A percentile compares a stretch with the other conserved stretches of the same genome.
Evolutionary conservation across 2,797 vertebrate genomes (phyloP).

Genomic region (Lindbergichthys nudifrons): DNA sequence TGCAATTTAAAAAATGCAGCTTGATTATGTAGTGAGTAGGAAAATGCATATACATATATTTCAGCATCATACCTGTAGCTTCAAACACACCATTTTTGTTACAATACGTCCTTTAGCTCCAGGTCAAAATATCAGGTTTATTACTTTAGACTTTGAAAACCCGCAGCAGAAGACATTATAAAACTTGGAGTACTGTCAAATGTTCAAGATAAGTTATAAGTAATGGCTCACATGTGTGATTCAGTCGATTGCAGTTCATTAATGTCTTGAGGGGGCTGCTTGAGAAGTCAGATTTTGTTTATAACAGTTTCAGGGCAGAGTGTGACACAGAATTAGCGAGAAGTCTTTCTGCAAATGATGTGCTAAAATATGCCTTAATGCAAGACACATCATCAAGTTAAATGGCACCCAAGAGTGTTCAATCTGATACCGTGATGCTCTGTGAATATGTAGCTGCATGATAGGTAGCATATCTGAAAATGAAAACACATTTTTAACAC

Average conservation of each 20-base stretch:
- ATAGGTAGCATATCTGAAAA: neutral
- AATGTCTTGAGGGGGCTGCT: constrained; percentile 7
- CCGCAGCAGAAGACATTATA: neutral
- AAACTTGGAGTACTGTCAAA: neutral
- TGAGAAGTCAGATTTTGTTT: constrained; percentile 26
- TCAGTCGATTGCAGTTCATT: constrained; percentile 4
- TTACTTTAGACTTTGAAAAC: neutral
- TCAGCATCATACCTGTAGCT: neutral
- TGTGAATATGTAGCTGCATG: constrained; percentile 27
- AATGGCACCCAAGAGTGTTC: neutral
- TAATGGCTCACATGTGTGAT: constrained; percentile 1
- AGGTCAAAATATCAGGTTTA: neutral
- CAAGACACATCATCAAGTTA: neutral
- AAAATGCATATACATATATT: neutral
- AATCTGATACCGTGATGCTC: constrained; percentile 10
- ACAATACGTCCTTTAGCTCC: too few relatives aligned
- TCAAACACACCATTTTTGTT: neutral
- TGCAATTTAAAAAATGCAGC: neutral
- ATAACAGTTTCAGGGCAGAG: constrained; percentile 24
- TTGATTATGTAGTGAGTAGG: neutral
- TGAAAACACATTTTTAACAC: constrained; percentile 21
- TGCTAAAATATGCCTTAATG: neutral
- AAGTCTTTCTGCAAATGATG: constrained; percentile 5
- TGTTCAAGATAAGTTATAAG: neutral
- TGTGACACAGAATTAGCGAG: constrained; percentile 14